Evolutionary conservation across 2,888 invertebrate species (phyloP), one percentile per base, ranked within the genome.

Genomic region (Amitus sp.): DNA sequence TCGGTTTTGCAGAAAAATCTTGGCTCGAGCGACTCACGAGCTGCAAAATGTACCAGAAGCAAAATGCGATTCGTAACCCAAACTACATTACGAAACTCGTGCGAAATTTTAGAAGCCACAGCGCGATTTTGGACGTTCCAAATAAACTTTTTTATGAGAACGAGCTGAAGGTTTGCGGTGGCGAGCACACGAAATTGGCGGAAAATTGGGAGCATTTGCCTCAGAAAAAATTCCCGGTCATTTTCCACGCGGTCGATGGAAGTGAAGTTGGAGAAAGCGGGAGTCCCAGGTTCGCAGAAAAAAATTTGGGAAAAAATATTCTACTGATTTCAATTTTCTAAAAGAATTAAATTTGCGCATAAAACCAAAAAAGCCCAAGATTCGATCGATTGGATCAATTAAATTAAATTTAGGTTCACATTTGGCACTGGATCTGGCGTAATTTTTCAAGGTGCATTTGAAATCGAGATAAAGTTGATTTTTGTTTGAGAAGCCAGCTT

Each of bases 31-130:
- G 94, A 18, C 77, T 94, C 45, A 87, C 89, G 84, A 73, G 78
- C 0, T 82, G 82, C 0, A 82, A 83, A 17, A 75, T 82, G 0
- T 75, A 87, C 13, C 84, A 88, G 69, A 74, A 84, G 53, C 71
- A 73, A 52, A 57, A 74, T 55, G 28, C 6, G 28, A 27, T 7
- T 5, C 9, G 5, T 66, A 85, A 93, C 78, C 82, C 86, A 1
- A 82, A 85, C 39, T 86, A 90, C 72, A 87, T 91, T 37, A 90
- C 92, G 1, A 93, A 92, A 84, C 83, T 95, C 42, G 82, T 88
- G 15, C 83, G 87, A 64, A 94, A 94, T 83, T 94, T 88, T 80
- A 86, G 95, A 30, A 90, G 90, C 13, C 89, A 92, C 80, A 80
- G 84, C 10, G 86, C 80, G 66, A 90, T 89, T 73, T 82, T 95